Percentiles rank a stretch among this genome's conserved stretches.
Conservation (phyloP, 2,113 vertebrate genomes). For the Ailuropoda melanoleuca region DNA sequence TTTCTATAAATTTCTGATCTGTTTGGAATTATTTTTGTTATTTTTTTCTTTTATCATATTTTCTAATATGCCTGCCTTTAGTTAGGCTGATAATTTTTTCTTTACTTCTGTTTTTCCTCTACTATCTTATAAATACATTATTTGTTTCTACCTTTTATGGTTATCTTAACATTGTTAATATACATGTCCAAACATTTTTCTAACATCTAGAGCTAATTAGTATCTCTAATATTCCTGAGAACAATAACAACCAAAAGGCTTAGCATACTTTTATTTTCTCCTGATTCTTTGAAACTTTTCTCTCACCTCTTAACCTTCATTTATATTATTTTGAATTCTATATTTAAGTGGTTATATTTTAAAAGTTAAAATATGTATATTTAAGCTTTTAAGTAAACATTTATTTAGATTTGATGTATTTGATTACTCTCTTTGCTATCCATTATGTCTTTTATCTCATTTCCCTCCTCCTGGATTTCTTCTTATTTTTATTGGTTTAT, state of each 20-base stretch:
- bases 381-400: neutral
- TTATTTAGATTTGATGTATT: neutral
- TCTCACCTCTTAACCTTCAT: neutral
- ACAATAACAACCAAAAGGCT: neutral
- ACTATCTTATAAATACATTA: neutral
- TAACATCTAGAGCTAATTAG: neutral
- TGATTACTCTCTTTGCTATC: neutral
- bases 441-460: neutral
- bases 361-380: neutral
- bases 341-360: neutral
- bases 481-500: neutral
- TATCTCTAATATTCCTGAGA: neutral
- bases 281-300: neutral
- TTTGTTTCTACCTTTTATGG: neutral
- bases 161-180: neutral
- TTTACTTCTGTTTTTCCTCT: conserved; percentile 5
- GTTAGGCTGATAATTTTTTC: neutral
- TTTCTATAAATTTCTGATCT: neutral
- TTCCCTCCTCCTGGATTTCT: neutral
- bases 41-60: neutral
- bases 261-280: neutral
- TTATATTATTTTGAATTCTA: neutral
- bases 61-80: neutral
- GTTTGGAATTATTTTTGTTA: neutral
- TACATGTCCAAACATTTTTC: neutral